These are phyloP conservation scores for Maconellicoccus hirsutus DNA, from an alignment of 1,140 invertebrate genomes.

Conservation along the genomic window DNA sequence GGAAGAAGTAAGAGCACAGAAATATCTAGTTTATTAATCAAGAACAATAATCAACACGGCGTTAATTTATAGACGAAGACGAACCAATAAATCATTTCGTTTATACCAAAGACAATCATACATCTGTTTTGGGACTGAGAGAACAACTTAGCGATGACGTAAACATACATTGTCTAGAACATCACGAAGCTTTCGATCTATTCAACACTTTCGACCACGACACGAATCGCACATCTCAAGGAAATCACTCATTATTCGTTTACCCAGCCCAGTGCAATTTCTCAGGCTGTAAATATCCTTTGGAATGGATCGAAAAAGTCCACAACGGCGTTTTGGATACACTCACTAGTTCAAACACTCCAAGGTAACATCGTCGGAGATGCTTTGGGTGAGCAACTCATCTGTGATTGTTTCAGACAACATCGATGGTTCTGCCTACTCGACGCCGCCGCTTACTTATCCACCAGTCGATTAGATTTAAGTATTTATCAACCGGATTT, in stretches of 20 bases:
- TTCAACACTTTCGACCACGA: conserved; percentile 24
- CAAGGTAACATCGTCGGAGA: no score
- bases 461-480: conserved; percentile 70
- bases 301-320: conserved; percentile 55
- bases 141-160: conserved; percentile 40
- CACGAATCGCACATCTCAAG: neutral
- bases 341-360: neutral
- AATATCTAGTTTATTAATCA: neutral
- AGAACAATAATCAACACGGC: neutral
- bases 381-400: no score
- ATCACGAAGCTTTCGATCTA: conserved; percentile 29
- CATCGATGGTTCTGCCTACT: conserved; percentile 63
- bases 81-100: conserved; percentile 58
- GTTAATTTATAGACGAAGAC: neutral
- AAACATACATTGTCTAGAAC: conserved; percentile 37
- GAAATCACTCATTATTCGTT: conserved; percentile 57
- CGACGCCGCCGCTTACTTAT: conserved; percentile 73
- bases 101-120: conserved; percentile 86
- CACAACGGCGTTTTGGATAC: conserved; percentile 48
- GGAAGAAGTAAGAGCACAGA: neutral
- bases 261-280: conserved; percentile 93
- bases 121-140: conserved; percentile 84
- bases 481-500: conserved; percentile 67
- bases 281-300: conserved; percentile 77
- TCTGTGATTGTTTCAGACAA: neutral